A percentile compares a stretch with the other conserved stretches of the same genome.
These are phyloP conservation scores for Eudemis profundana DNA, from an alignment of 2,888 invertebrate genomes.

Conservation along the genomic window DNA sequence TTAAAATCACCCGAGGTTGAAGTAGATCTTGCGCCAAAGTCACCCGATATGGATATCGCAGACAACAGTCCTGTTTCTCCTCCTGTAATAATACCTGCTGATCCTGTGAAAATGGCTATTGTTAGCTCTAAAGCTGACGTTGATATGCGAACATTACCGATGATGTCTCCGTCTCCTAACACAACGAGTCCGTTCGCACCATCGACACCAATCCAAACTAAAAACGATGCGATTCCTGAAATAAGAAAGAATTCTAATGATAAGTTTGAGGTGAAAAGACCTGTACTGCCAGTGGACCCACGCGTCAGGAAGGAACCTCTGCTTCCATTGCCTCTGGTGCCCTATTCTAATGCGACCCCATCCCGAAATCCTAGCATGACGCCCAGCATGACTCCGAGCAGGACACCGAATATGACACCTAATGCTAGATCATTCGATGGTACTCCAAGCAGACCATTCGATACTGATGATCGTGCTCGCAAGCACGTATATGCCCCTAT, in stretches of 20 bases:
- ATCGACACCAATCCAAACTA: constrained; percentile 20
- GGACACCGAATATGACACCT: constrained; percentile 51
- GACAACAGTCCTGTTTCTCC: constrained; percentile 53
- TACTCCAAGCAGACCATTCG: constrained; percentile 62
- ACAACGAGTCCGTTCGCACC: constrained; percentile 23
- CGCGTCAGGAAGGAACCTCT: constrained; percentile 54
- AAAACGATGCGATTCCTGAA: constrained; percentile 31
- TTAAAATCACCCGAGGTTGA: constrained; percentile 55
- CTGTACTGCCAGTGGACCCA: constrained; percentile 58
- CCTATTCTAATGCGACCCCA: constrained; percentile 43
- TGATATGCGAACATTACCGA: constrained; percentile 70
- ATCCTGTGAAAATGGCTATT: constrained; percentile 63
- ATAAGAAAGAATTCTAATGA: constrained; percentile 50
- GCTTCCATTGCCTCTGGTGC: constrained; percentile 11
- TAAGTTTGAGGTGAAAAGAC: constrained; percentile 45
- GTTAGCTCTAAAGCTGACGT: constrained; percentile 61
- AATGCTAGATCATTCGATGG: constrained; percentile 62
- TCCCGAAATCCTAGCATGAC: constrained; percentile 47
- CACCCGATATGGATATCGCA: constrained; percentile 69
- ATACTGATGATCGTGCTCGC: constrained; percentile 56
- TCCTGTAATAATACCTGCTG: constrained; percentile 75
- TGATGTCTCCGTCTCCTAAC: constrained; percentile 51
- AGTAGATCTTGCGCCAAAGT: constrained; percentile 70
- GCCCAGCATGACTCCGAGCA: constrained; percentile 47
- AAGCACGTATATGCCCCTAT: constrained; percentile 74